Evolutionary conservation across 2,797 vertebrate species (phyloP), one percentile per base, ranked within the genome.

Genomic region (Setipinna tenuifilis): DNA sequence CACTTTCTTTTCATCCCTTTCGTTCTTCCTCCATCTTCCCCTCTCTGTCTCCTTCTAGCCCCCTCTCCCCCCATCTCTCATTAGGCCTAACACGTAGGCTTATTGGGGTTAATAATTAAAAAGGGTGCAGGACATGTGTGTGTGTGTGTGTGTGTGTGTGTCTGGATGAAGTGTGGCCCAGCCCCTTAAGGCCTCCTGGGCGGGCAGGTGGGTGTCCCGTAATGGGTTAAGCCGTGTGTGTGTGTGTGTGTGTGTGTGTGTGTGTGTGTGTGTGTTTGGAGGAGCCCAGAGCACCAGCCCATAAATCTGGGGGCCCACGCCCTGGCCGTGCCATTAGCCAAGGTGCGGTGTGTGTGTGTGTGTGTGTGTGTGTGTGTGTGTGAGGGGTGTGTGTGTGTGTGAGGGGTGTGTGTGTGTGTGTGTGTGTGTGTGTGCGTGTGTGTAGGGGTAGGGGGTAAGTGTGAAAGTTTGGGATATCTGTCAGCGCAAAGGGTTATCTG

Each of bases 131-230:
- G 28, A 71, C 35, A 2, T 54, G 50, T 54, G 50, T 54, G 50
- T 54, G 50, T 54, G 50, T 54, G 50, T 54, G 50, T 84, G 81
- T 88, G 21, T 78, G 65, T 23, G 83, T 85, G 86, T 85, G 87
- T 25, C n/a, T 88, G 90, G 90, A 87, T 87, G 83, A 94, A 93
- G 90, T 91, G 90, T 25, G 86, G 86, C 87, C 87, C 91, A 92
- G 93, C 93, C 92, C 91, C 93, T 94, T 83, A 82, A 88, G 86
- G 88, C 86, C 91, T 91, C 86, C 90, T 59, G n/a, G n/a, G n/a
- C n/a, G 82, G 90, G 91, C 90, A 94, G 89, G 89, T 90, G 85
- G 85, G 86, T 57, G 87, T 88, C 82, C n/a, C 41, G 59, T 87
- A 91, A 91, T 83, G 84, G 84, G 85, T 86, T 89, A 91, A 88